These are phyloP conservation scores for Grapholita molesta DNA, from an alignment of 1,140 invertebrate species.

Conservation along the genomic window DNA sequence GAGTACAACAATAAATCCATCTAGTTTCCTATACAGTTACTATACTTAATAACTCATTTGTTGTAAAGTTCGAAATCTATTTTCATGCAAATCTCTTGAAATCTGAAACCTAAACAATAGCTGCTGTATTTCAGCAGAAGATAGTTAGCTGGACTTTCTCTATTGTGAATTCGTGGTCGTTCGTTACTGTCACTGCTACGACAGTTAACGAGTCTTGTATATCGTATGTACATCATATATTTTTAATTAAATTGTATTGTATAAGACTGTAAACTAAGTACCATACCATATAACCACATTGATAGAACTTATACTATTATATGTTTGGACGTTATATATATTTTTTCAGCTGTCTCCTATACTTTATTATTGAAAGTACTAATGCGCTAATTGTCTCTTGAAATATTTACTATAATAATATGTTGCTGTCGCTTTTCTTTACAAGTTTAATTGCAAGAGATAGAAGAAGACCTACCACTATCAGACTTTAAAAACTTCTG, in stretches of 20 bases:
- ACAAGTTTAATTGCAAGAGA: neutral
- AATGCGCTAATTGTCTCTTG: no score
- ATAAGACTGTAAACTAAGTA: no score
- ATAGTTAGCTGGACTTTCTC: conserved; percentile 7
- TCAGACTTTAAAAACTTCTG: neutral
- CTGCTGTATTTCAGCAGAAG: conserved; percentile 6
- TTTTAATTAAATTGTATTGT: no score
- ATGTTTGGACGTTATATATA: no score
- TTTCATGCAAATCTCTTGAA: neutral
- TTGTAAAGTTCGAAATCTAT: neutral
- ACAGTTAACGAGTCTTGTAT: neutral
- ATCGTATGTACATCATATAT: no score
- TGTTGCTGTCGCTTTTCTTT: no score
- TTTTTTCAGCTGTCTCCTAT: no score
- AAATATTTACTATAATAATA: no score
- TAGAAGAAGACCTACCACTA: neutral
- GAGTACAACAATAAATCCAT: no score
- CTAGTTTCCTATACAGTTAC: neutral
- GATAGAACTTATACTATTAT: no score
- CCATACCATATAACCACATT: no score
- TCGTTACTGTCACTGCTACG: neutral
- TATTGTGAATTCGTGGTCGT: neutral
- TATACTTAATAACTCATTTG: neutral
- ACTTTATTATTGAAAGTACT: no score
- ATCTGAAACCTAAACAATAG: neutral